Base-by-base conservation (phyloP, 2,113 vertebrate species). In the Eulacestoma nigropectus region DNA sequence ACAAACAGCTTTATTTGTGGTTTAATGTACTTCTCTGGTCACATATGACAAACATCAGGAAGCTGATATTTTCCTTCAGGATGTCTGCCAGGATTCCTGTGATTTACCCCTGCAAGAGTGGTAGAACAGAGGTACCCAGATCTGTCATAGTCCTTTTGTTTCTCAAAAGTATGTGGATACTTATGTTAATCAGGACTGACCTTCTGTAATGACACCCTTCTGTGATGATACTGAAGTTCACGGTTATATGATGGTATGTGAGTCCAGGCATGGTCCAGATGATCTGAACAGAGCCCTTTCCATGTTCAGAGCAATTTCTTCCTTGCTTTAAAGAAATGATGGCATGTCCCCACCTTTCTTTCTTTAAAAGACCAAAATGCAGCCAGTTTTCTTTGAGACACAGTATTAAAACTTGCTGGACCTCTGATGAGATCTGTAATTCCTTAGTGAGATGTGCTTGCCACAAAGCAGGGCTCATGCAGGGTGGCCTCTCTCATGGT, bases 1-100 rank as follows among this genome's bases (percentile, higher is more conserved):
- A 93, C 35, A 93, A 95, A 96, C 35, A 7, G 79, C 63, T 93
- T 84, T 89, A 92, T 92, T 87, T 94, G 76, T 92, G 60, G 63
- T 65, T 96, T 83, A 91, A 70, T 74, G 50, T 3, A 13, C 73
- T 91, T 69, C 41, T 95, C 44, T 80, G 25, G 56, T 91, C 74
- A 65, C 69, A 69, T 44, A 73, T 49, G 63, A 80, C 77, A 92
- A 93, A 87, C 35, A 68, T n/a, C 47, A 65, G 46, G 57, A 94
- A 91, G 63, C 13, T 63, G 62, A 77, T 70, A 12, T 27, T 76
- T 90, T 84, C 11, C 39, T 32, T 74, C 53, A 42, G n/a, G 30
- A 73, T 69, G 13, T 52, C 41, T 88, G 72, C 65, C 65, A 88
- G 59, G 57, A 53, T 20, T 55, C 46, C 47, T 80, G 52, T 1